These are phyloP conservation scores for Bruchidius siliquastri DNA, from an alignment of 2,888 invertebrate genomes.

Conservation along the genomic window DNA sequence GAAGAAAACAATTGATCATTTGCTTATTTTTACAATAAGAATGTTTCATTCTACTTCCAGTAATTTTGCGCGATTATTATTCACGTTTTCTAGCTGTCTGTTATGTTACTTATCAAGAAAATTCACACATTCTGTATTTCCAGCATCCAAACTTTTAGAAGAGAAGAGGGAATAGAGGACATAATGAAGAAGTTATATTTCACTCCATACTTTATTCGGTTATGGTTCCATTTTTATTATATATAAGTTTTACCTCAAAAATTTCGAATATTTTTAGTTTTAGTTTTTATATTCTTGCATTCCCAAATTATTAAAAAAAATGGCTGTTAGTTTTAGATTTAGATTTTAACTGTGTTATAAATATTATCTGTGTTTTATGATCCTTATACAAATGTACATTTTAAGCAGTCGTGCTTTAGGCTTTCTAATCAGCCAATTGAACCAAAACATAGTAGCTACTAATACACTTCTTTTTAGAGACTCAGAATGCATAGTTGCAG, in stretches of 20 bases:
- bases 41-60: no score
- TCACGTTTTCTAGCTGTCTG: no score
- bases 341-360: not conserved
- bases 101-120: no score
- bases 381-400: not conserved
- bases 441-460: no score
- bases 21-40: no score
- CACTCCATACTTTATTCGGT: not conserved
- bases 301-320: not conserved
- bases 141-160: not conserved
- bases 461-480: no score
- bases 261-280: not conserved
- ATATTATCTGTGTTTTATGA: no score
- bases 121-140: not conserved
- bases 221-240: not conserved
- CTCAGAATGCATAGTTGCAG: no score
- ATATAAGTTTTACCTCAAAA: not conserved
- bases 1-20: no score
- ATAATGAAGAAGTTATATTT: not conserved
- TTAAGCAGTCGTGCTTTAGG: no score
- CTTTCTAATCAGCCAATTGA: no score
- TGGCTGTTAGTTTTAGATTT: not conserved
- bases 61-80: no score
- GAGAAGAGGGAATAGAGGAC: not conserved
- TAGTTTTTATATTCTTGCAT: not conserved